Base-by-base conservation (phyloP, 2,888 invertebrate species). In the Frankliniella intonsa region DNA sequence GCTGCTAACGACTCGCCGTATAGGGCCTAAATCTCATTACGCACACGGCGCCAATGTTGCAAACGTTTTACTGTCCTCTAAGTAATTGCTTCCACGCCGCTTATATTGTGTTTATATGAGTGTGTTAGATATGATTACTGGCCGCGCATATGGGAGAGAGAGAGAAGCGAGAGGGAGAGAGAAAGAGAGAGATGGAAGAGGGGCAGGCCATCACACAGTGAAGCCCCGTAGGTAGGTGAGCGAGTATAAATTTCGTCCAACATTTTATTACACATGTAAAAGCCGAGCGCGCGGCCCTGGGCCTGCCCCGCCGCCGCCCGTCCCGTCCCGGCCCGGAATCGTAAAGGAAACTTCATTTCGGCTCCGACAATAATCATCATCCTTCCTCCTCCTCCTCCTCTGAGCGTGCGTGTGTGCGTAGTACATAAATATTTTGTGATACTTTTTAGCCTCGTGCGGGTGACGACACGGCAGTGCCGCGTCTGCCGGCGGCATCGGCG, bases 221-320 rank as follows among this genome's bases (percentile, higher is more conserved):
- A 55, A 76, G 25, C 22, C 7, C 22, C 25, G 25, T 9, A 76
- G 69, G 69, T 11, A 76, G 69, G 69, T 76, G 69, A 55, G 55
- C 14, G 55, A 76, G 69, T 76, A 76, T 76, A 76, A 76, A 76
- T 76, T 76, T 76, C 25, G 69, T 76, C 25, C 69, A 76, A 76
- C 69, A 76, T 76, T 76, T 76, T 76, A 76, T 76, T 76, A 76
- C 69, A 76, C 69, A 76, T 76, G 69, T 76, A 76, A 76, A 25
- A 22, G 25, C 55, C 12, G 55, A 12, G 69, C 25, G 25, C 19
- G 69, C 25, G 22, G 69, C 69, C 17, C 14, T 11, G 62, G 14
- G 62, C 38, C 38, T 38, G 38, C 38, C 38, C 38, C 38, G 38
- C 62, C 11, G 62, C 62, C n/a, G n/a, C 3, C 62, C 11, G 14